Conservation (phyloP, 2,113 vertebrate genomes). For the Romanogobio albipinnatus region DNA sequence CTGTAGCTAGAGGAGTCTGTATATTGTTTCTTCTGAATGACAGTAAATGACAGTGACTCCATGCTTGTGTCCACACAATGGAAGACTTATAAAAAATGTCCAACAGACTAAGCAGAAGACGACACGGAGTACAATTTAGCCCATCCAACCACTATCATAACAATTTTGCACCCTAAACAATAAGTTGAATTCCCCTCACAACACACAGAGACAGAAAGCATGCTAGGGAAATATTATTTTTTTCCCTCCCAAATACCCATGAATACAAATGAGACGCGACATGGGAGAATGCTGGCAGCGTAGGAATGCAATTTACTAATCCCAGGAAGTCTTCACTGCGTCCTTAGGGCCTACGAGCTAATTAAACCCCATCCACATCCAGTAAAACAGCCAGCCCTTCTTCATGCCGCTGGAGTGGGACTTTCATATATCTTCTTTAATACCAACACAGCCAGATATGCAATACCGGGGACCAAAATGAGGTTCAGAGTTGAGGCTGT, state of each 20-base stretch:
- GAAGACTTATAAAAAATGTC: neutral
- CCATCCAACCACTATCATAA: neutral
- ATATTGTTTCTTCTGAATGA: neutral
- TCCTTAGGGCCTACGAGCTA: constrained; percentile 39
- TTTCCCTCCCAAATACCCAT: constrained; percentile 17
- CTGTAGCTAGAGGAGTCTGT: neutral
- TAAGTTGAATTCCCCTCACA: neutral
- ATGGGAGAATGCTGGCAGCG: constrained; percentile 43
- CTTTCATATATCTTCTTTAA: constrained; percentile 40
- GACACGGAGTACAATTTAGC: neutral
- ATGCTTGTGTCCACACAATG: neutral
- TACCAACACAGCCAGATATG: constrained; percentile 3
- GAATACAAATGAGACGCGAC: constrained; percentile 49
- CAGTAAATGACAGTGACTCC: neutral
- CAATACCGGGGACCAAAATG: constrained; percentile 19
- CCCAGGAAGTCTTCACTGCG: constrained; percentile 37
- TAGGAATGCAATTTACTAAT: constrained; percentile 50
- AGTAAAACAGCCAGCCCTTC: constrained; percentile 15
- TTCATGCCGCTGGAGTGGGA: constrained; percentile 22
- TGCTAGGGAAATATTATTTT: constrained; percentile 18
- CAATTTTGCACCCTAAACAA: neutral
- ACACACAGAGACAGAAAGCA: constrained; percentile 12
- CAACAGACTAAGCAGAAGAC: neutral
- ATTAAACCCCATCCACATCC: constrained; percentile 49
- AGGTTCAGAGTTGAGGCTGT: neutral